Percentiles rank a stretch among this genome's conserved stretches.
Evolutionary conservation across 2,113 vertebrate genomes (phyloP).

Genomic region (Edolisoma coerulescens): DNA sequence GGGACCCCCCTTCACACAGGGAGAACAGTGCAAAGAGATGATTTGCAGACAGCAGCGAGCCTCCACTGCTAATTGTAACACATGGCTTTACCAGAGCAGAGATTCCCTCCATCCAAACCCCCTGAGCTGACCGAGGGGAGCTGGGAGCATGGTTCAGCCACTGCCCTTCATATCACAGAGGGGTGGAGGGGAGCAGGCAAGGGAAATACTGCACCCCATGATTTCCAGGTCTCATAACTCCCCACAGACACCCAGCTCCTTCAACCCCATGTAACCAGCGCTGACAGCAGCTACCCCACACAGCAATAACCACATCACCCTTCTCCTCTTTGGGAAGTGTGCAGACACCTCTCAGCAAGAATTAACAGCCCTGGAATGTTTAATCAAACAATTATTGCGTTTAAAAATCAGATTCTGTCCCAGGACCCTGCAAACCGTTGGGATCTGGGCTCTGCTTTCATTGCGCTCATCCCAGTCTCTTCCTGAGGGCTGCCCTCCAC

Average conservation of each 20-base stretch:
- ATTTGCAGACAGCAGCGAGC: accelerated
- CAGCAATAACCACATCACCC: not conserved
- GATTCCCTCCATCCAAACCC: not conserved
- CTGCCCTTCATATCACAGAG: no score
- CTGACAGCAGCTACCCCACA: not conserved
- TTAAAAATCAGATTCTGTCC: not conserved
- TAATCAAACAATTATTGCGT: not conserved
- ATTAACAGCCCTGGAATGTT: not conserved
- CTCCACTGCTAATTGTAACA: not conserved
- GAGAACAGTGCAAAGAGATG: not conserved
- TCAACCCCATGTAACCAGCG: accelerated
- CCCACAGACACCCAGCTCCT: not conserved
- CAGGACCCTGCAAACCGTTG: not conserved
- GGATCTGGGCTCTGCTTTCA: accelerated
- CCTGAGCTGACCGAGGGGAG: not conserved
- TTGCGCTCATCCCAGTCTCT: accelerated
- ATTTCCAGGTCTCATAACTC: not conserved
- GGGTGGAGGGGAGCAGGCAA: not conserved
- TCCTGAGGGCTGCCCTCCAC: not conserved
- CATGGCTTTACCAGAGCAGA: not conserved
- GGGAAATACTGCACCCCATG: accelerated
- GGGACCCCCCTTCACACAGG: accelerated
- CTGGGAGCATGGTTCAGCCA: not conserved
- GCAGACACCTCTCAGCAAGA: not conserved
- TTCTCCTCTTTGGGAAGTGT: not conserved